These are phyloP conservation scores for Chrysochloris asiatica DNA, from an alignment of 2,113 vertebrate species.

Conservation along the genomic window DNA sequence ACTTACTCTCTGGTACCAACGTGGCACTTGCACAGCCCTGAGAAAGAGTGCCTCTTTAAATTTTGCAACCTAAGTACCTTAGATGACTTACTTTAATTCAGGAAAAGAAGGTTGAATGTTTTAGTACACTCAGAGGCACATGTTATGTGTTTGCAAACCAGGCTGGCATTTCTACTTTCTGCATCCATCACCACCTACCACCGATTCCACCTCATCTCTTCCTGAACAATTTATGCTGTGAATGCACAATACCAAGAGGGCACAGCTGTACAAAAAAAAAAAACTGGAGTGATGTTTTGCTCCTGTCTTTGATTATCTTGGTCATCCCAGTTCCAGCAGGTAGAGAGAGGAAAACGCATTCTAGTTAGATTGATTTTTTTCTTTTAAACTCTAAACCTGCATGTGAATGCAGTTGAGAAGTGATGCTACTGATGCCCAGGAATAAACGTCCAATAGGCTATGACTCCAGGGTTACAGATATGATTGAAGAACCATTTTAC, in stretches of 20 bases:
- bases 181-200: too few relatives aligned
- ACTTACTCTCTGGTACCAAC: not conserved
- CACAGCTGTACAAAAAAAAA: not conserved
- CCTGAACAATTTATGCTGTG: not conserved
- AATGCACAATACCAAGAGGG: not conserved
- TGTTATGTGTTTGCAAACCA: not conserved
- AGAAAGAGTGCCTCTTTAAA: not conserved
- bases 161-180: not conserved
- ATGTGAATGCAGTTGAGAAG: not conserved
- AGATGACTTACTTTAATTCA: not conserved
- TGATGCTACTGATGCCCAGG: not conserved
- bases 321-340: not conserved
- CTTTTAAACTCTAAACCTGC: not conserved
- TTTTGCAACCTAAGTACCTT: accelerated
- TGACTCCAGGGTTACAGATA: not conserved
- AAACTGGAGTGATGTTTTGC: not conserved
- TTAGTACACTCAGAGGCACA: not conserved
- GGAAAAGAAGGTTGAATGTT: not conserved
- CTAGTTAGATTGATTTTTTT: not conserved
- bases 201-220: not conserved
- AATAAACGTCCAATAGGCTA: not conserved
- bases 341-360: not conserved
- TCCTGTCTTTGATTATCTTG: not conserved
- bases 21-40: not conserved
- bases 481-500: not conserved